Evolutionary conservation across 2,797 vertebrate genomes (phyloP).

Genomic region (Avahi laniger): DNA sequence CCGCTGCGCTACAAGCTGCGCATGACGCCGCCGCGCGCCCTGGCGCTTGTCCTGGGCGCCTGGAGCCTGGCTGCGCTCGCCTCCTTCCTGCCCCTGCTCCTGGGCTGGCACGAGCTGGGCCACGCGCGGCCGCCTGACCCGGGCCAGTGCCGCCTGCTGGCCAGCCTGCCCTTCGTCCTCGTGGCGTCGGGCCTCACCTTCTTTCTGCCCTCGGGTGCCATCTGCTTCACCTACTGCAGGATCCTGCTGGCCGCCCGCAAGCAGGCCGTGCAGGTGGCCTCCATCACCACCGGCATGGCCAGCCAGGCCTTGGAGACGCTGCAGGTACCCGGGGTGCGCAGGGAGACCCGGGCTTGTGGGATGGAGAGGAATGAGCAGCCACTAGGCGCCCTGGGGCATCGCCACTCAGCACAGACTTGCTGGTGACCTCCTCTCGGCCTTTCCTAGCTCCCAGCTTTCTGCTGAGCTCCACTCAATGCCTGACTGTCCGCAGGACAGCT

Average conservation of each 20-base stretch:
- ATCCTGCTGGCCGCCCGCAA: conserved; percentile 94
- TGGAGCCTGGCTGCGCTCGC: conserved; percentile 93
- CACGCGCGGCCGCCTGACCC: conserved; percentile 59
- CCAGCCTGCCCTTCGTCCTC: conserved; percentile 95
- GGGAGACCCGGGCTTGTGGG: conserved; percentile 2
- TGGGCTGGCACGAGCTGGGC: conserved; percentile 95
- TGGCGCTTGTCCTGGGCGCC: conserved; percentile 91
- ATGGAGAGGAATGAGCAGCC: not conserved
- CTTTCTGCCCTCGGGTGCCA: conserved; percentile 95
- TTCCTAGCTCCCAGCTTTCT: not conserved
- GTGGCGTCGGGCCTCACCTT: conserved; percentile 96
- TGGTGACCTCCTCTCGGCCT: not conserved
- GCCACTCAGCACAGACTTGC: too few relatives aligned
- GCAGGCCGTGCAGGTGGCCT: conserved; percentile 95
- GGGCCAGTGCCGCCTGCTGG: conserved; percentile 91
- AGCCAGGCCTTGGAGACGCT: conserved; percentile 22
- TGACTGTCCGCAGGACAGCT: not conserved
- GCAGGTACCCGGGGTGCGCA: conserved; percentile 78
- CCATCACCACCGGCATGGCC: conserved; percentile 84
- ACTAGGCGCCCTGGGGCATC: not conserved
- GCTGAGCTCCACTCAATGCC: not conserved
- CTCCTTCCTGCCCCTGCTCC: conserved; percentile 96
- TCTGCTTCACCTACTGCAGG: conserved; percentile 98
- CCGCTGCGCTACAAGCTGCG: conserved; percentile 96
- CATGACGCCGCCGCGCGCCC: conserved; percentile 92